Evolutionary conservation across 1,140 invertebrate genomes (phyloP).

Genomic region (Kradibia gibbosae): DNA sequence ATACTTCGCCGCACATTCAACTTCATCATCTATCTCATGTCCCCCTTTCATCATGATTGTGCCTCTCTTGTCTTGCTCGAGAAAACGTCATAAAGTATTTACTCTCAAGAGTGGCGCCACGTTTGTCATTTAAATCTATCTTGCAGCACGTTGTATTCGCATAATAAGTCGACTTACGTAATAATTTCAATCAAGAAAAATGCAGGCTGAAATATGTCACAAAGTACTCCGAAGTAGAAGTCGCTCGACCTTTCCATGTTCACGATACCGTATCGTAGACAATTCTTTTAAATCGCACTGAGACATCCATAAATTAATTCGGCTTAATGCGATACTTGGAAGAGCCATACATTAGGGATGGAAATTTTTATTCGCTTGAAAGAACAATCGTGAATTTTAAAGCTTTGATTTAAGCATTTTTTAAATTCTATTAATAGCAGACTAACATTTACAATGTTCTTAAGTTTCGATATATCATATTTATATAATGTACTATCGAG

Average conservation of each 20-base stretch:
- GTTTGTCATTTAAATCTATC: slow-evolving; percentile 39
- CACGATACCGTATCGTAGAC: neutral
- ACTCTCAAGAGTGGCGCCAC: slow-evolving; percentile 25
- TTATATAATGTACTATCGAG: neutral
- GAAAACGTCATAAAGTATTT: slow-evolving; percentile 8
- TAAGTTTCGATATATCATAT: neutral
- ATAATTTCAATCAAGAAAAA: slow-evolving; percentile 51
- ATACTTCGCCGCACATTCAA: neutral
- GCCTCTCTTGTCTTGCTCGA: neutral
- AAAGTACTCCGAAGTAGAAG: slow-evolving; percentile 25
- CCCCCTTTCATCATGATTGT: neutral
- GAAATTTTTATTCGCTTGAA: slow-evolving; percentile 25
- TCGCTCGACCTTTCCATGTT: neutral
- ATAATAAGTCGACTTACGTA: slow-evolving; percentile 38
- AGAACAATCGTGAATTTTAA: slow-evolving; percentile 34
- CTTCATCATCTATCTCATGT: neutral
- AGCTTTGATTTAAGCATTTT: slow-evolving; percentile 34
- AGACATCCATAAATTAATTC: slow-evolving; percentile 43
- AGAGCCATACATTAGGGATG: neutral
- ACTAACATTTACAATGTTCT: neutral
- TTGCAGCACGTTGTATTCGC: slow-evolving; percentile 26
- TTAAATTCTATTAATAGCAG: neutral
- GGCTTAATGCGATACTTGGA: slow-evolving; percentile 42
- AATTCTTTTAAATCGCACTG: neutral
- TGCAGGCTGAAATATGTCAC: neutral